These are phyloP conservation scores for Lichenostomus cassidix DNA, from an alignment of 2,113 vertebrate genomes.

Conservation along the genomic window DNA sequence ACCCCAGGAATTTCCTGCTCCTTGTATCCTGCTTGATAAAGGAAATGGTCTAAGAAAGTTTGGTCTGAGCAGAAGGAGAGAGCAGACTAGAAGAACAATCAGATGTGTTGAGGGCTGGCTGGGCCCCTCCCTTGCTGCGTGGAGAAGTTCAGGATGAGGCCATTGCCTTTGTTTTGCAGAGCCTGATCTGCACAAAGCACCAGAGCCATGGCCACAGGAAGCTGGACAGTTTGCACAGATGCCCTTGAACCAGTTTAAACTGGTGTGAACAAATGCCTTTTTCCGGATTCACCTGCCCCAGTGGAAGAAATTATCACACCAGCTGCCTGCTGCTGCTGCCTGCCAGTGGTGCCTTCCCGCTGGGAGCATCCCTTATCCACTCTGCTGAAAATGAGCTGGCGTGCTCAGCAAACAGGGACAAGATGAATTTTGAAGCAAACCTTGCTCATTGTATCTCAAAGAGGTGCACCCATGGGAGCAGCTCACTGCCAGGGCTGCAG, in stretches of 20 bases:
- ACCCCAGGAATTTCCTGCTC: slow-evolving; percentile 64
- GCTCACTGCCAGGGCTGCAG: neutral
- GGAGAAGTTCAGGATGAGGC: slow-evolving; percentile 32
- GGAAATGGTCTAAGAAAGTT: slow-evolving; percentile 51
- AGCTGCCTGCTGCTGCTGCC: slow-evolving; percentile 45
- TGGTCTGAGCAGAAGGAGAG: slow-evolving; percentile 38
- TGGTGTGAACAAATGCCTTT: slow-evolving; percentile 29
- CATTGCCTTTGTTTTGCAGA: slow-evolving; percentile 37
- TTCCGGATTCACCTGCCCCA: slow-evolving; percentile 13
- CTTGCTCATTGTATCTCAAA: neutral
- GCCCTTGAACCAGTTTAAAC: slow-evolving; percentile 54
- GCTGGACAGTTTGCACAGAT: slow-evolving; percentile 10
- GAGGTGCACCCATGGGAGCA: neutral
- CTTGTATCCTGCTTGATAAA: slow-evolving; percentile 63
- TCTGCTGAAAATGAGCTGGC: neutral
- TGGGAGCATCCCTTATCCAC: slow-evolving; percentile 6
- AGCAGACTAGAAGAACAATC: slow-evolving; percentile 44
- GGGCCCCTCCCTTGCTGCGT: slow-evolving; percentile 28
- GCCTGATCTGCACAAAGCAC: neutral
- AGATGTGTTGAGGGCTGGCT: neutral
- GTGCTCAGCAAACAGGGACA: neutral
- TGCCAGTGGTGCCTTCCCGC: neutral
- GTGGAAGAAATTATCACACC: neutral
- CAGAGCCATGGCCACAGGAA: slow-evolving; percentile 20
- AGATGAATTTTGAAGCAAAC: neutral